These are phyloP conservation scores for Pelecanus crispus DNA, from an alignment of 2,113 vertebrate genomes.

Conservation along the genomic window DNA sequence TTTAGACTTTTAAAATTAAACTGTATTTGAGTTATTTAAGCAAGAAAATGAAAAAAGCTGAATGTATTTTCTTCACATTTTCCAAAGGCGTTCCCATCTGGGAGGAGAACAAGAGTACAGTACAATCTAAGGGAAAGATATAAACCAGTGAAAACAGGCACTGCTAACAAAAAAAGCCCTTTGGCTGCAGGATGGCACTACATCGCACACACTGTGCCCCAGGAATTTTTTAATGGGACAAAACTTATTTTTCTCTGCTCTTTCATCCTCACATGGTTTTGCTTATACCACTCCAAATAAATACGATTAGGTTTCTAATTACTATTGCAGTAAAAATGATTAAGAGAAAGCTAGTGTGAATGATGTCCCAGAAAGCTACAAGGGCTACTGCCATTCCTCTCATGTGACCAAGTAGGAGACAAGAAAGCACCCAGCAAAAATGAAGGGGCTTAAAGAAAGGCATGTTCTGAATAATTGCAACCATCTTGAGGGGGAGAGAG, in stretches of 20 bases:
- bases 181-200: neutral
- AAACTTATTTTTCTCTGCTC: neutral
- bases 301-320: neutral
- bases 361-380: neutral
- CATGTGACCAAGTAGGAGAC: neutral
- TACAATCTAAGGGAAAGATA: neutral
- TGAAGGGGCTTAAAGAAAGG: neutral
- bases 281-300: neutral
- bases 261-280: neutral
- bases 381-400: neutral
- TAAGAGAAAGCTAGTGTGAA: neutral
- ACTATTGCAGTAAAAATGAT: neutral
- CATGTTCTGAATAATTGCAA: neutral
- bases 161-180: neutral
- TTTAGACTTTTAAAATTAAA: neutral
- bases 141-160: neutral
- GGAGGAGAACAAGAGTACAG: neutral
- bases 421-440: neutral
- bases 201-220: neutral
- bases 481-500: neutral
- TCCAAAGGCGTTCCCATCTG: neutral
- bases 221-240: neutral
- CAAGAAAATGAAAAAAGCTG: neutral
- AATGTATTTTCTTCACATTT: neutral
- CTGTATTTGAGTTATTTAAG: neutral